Conservation (phyloP, 2,888 invertebrate genomes). For the Polyommatus icarus region DNA sequence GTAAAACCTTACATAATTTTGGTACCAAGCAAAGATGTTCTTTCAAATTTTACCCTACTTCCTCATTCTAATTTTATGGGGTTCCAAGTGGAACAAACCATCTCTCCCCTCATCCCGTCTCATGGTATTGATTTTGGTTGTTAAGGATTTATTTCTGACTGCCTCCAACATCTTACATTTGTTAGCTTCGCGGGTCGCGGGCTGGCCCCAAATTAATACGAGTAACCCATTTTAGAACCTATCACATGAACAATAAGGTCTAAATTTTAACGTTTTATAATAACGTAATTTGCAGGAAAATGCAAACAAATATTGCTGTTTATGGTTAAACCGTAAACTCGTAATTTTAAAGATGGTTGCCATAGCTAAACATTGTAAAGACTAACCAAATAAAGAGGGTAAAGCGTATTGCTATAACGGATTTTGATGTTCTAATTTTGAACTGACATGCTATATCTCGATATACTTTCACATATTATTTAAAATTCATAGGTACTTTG, state of each 20-base stretch:
- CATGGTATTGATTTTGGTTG: constrained; percentile 71
- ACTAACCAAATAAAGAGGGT: neutral
- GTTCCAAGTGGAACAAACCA: constrained; percentile 47
- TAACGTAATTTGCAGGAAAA: neutral
- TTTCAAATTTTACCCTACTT: neutral
- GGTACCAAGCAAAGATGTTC: too few relatives aligned
- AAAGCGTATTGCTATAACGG: neutral
- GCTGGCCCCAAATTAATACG: constrained; percentile 22
- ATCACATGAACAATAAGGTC: neutral
- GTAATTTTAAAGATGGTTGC: constrained; percentile 12
- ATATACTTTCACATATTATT: too few relatives aligned
- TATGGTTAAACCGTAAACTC: constrained; percentile 10
- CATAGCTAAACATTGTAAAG: neutral
- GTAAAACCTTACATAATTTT: too few relatives aligned
- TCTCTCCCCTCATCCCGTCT: constrained; percentile 52
- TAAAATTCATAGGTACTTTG: too few relatives aligned
- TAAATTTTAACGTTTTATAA: neutral
- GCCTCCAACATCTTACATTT: constrained; percentile 32
- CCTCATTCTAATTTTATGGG: neutral
- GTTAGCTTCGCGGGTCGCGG: constrained; percentile 31
- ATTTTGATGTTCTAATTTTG: neutral
- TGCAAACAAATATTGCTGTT: constrained; percentile 16
- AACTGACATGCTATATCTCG: too few relatives aligned
- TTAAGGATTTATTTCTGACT: constrained; percentile 70
- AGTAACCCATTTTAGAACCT: constrained; percentile 12